phyloP scores from a whole-genome alignment of 1,140 invertebrate species.

The Thereuonema tuberculata region DNA sequence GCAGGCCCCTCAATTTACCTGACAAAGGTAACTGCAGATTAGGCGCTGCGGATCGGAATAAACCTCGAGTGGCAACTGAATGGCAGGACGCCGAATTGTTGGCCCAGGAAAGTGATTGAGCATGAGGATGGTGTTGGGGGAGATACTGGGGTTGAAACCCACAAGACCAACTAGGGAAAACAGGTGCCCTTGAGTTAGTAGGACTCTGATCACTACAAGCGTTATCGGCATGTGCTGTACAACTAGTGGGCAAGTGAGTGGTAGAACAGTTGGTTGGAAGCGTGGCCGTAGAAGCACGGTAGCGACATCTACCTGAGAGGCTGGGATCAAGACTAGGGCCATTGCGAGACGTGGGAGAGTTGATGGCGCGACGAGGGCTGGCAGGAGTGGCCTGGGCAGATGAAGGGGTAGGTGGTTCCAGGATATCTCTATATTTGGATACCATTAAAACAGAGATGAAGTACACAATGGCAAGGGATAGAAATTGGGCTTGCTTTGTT shows the following conservation, averaged over 20 bases:
- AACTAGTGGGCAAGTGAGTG: neutral
- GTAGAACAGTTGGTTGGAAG: neutral
- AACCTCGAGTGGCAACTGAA: neutral
- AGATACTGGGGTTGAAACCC: constrained; percentile 6
- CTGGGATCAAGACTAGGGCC: constrained; percentile 38
- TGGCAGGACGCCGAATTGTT: neutral
- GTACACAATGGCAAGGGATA: constrained; percentile 96
- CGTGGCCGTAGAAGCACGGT: neutral
- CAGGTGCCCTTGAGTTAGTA: neutral
- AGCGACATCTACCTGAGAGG: constrained; percentile 41
- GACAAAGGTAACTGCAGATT: neutral
- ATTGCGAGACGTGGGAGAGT: constrained; percentile 19
- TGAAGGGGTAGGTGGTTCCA: constrained; percentile 54
- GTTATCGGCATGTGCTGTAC: neutral
- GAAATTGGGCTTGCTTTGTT: constrained; percentile 97
- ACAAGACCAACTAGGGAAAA: constrained; percentile 2
- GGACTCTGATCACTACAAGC: constrained; percentile 4
- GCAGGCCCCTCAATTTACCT: too few species aligned
- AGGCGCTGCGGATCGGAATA: neutral
- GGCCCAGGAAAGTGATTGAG: neutral
- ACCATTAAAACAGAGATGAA: constrained; percentile 99
- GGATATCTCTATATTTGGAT: constrained; percentile 95
- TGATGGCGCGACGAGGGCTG: constrained; percentile 39
- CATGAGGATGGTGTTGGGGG: constrained; percentile 6
- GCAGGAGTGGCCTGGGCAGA: constrained; percentile 2